Base-by-base conservation (phyloP, 2,113 vertebrate genomes). In the Cygnus buccinator region DNA sequence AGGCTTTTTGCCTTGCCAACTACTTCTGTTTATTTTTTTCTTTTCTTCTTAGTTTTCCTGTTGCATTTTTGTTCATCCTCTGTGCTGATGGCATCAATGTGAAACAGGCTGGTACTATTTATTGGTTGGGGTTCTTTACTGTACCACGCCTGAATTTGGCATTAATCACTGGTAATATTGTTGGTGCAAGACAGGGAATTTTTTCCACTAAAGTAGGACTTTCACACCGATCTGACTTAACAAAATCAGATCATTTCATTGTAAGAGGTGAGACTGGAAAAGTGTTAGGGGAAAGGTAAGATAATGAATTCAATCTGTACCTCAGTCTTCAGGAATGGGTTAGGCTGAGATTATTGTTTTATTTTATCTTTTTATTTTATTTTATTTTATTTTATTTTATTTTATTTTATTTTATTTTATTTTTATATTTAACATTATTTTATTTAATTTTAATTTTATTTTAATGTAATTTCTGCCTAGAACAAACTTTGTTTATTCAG, bases 61-160 rank as follows among this genome's bases (percentile, higher is more conserved):
- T 18, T 18, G 15, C 4, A 4, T 67, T 83, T 39, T 26, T 33
- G 4, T 50, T 50, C 22, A 33, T 61, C 13, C 8, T 6, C 74
- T 1, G 0, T 54, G 44, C 20, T 62, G 39, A 29, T 57, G 35
- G 3, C 35, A 57, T 13, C 2, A 1, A 13, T n/a, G 31, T 59
- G 59, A 91, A 70, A 8, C 15, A 71, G 31, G 2, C 17, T 70
- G 9, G 6, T 31, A 58, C 39, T 11, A 26, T 11, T 22, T 86
- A 26, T 8, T 55, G 1, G 8, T 67, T 57, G 50, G 28, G 15
- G 3, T 25, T 3, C 23, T 67, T 75, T 28, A 26, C 17, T 55
- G 52, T 3, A 3, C 6, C 3, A 43, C 43, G 1, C 1, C 35
- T 62, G 43, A 73, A 77, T 48, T 62, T 84, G 35, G 3, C 26